Conservation (phyloP, 2,888 invertebrate species). For the Tyria jacobaeae region DNA sequence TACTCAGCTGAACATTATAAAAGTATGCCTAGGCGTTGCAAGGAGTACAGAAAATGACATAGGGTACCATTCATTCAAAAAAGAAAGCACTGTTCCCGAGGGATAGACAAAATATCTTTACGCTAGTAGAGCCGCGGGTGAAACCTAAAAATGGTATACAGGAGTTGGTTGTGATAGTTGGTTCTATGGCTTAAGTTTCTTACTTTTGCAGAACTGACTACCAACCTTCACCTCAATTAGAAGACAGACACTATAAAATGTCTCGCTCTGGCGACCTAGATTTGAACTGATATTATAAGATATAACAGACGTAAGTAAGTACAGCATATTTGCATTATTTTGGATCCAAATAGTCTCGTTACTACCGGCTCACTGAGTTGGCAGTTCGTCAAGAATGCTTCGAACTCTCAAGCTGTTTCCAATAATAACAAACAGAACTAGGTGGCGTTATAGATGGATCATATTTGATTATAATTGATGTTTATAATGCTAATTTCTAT, state of each 20-base stretch:
- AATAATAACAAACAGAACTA: slow-evolving; percentile 35
- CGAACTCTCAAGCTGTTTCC: slow-evolving; percentile 24
- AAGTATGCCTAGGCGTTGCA: too few species aligned
- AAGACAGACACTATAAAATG: not conserved
- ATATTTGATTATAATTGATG: not conserved
- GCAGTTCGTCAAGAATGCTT: slow-evolving; percentile 38
- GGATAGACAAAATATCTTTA: too few species aligned
- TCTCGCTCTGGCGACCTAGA: not conserved
- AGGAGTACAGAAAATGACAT: too few species aligned
- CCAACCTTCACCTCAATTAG: not conserved
- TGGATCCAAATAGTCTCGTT: not conserved
- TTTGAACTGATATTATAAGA: not conserved
- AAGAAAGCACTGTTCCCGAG: too few species aligned
- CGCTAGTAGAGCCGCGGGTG: too few species aligned
- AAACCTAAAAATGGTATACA: too few species aligned
- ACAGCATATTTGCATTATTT: not conserved
- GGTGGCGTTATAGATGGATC: not conserved
- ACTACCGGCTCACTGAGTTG: slow-evolving; percentile 18
- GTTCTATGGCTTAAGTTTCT: too few species aligned
- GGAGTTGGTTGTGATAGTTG: too few species aligned
- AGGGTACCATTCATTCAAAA: too few species aligned
- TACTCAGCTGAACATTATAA: too few species aligned
- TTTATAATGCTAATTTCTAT: not conserved
- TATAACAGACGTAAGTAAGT: not conserved
- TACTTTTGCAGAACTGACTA: not conserved